Evolutionary conservation across 1,140 invertebrate species (phyloP).

Genomic region (Oscheius sp.): DNA sequence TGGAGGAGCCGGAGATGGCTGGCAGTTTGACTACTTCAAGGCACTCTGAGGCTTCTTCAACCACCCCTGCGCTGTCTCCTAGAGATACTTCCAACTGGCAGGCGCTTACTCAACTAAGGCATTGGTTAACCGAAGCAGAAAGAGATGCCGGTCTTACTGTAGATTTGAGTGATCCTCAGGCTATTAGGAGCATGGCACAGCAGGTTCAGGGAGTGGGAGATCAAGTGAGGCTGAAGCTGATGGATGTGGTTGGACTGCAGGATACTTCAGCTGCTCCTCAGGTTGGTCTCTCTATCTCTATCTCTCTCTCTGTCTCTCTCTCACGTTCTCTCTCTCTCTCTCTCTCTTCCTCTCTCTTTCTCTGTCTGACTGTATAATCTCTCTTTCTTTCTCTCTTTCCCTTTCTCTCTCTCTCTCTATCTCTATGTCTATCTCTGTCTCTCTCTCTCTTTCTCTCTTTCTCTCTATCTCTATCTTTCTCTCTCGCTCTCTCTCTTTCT

Average conservation of each 20-base stretch:
- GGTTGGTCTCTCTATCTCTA: no score
- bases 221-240: background rate
- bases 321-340: no score
- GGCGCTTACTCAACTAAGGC: conserved; percentile 47
- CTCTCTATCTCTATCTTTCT: no score
- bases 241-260: conserved; percentile 1
- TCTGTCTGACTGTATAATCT: no score
- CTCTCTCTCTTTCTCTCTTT: no score
- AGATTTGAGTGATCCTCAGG: conserved; percentile 45
- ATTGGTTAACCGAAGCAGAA: conserved; percentile 53
- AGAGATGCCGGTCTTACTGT: conserved; percentile 53
- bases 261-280: background rate
- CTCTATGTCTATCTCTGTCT: no score
- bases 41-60: background rate
- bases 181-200: conserved; percentile 42
- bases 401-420: no score
- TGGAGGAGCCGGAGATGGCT: conserved; percentile 8
- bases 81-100: conserved; percentile 8
- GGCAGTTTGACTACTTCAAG: background rate
- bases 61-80: background rate
- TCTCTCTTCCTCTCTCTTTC: no score
- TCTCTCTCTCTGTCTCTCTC: no score
- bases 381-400: no score
- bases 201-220: background rate
- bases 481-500: no score